Evolutionary conservation across 2,113 vertebrate species (phyloP), one percentile per base, ranked within the genome.

Genomic region (Garra rufa): DNA sequence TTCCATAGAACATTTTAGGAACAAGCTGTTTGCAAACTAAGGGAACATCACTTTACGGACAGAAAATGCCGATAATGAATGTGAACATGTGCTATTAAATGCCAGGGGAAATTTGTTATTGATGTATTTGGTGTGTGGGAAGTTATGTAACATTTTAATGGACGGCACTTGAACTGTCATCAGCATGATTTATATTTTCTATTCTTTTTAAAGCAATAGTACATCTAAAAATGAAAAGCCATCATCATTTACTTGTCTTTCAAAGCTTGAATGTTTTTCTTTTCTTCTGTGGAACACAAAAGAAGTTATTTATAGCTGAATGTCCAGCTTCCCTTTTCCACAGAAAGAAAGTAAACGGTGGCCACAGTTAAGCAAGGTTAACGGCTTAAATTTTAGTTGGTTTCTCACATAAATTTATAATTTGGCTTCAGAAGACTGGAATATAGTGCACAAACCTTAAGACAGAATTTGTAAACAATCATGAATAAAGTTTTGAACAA

Each of bases 61-160:
- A 28, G 61, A 30, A 15, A 48, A 30, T 38, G 9, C 28, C 38
- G 6, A 79, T 69, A n/a, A 69, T 7, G 19, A 78, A 61, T 78
- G 52, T 34, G 26, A 67, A 81, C 55, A 79, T 17, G 76, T 26
- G 41, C 55, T 57, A 46, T 44, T 79, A 28, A 3, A 44, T 44
- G 61, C 78, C 19, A 8, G 19, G 61, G 61, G 26, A 46, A 34
- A 46, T 28, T 38, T 79, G 15, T 46, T 61, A 46, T 65, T 65
- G 24, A 9, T 46, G 57, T 28, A 55, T 61, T 61, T 61, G 46
- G 26, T 44, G 55, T 28, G 26, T 21, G 9, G 28, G 28, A 50
- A 48, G 26, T 80, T 65, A 61, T 46, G 77, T 59, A 80, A 80
- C 59, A 21, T 34, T 65, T 69, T 38, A 81, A 81, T 52, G 19